These are phyloP conservation scores for Ginglymostoma cirratum DNA, from an alignment of 2,113 vertebrate species.

Conservation along the genomic window DNA sequence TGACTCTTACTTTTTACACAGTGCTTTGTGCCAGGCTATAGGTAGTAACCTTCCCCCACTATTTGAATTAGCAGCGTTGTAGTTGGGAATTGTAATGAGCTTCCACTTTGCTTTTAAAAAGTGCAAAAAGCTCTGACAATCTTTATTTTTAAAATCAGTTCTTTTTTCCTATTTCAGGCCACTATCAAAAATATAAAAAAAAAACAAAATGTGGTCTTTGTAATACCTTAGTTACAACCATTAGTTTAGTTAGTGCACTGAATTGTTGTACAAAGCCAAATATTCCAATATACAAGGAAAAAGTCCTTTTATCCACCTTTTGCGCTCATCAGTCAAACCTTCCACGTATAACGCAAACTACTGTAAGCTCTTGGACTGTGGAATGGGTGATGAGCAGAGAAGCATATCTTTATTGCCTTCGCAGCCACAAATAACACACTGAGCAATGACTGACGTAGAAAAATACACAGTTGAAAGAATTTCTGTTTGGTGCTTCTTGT, in stretches of 20 bases:
- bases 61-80: no score
- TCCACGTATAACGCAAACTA: background rate
- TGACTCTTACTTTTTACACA: no score
- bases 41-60: no score
- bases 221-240: background rate
- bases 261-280: background rate
- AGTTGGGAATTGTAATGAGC: no score
- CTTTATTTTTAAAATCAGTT: no score
- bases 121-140: no score
- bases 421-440: background rate
- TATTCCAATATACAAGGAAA: no score
- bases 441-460: background rate
- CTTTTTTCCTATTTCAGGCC: no score
- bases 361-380: background rate
- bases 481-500: background rate
- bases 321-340: background rate
- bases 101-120: no score
- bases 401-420: background rate
- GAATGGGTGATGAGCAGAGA: background rate
- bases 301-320: background rate
- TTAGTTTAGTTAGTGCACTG: background rate
- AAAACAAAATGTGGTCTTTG: no score
- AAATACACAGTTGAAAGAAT: background rate
- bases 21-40: no score
- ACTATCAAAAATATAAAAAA: no score